Percentiles rank a stretch among this genome's conserved stretches.
Evolutionary conservation across 2,888 invertebrate species (phyloP).

Genomic region (Brachycybe producta): DNA sequence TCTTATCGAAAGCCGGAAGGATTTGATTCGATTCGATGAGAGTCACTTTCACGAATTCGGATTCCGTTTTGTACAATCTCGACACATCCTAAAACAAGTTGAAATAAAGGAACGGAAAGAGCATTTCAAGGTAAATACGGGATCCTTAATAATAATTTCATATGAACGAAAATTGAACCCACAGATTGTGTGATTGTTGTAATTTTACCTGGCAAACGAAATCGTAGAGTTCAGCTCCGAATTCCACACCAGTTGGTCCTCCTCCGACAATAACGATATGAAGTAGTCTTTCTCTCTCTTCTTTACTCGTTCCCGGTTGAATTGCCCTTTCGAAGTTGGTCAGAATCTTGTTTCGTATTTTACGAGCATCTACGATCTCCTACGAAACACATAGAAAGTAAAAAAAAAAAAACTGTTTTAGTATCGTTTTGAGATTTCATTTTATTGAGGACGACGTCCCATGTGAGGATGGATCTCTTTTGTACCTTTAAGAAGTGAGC

Average conservation of each 20-base stretch:
- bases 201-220: slow-evolving; percentile 32
- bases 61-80: slow-evolving; percentile 30
- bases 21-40: slow-evolving; percentile 35
- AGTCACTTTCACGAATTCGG: slow-evolving; percentile 28
- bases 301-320: slow-evolving; percentile 28
- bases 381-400: slow-evolving; percentile 21
- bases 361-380: slow-evolving; percentile 35
- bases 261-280: slow-evolving; percentile 38
- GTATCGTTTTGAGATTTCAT: background rate
- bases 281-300: slow-evolving; percentile 30
- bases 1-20: slow-evolving; percentile 32
- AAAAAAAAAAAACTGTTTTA: background rate
- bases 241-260: slow-evolving; percentile 38
- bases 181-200: background rate
- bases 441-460: background rate
- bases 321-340: slow-evolving; percentile 34
- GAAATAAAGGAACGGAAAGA: too few species aligned
- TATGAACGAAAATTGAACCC: too few species aligned
- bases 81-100: slow-evolving; percentile 30
- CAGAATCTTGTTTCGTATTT: slow-evolving; percentile 32
- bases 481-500: slow-evolving; percentile 36
- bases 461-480: background rate
- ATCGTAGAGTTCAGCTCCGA: slow-evolving; percentile 37
- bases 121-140: too few species aligned
- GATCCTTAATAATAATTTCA: too few species aligned